phyloP scores from a whole-genome alignment of 2,888 invertebrate genomes.

The Chalcosyrphus nemorum region DNA sequence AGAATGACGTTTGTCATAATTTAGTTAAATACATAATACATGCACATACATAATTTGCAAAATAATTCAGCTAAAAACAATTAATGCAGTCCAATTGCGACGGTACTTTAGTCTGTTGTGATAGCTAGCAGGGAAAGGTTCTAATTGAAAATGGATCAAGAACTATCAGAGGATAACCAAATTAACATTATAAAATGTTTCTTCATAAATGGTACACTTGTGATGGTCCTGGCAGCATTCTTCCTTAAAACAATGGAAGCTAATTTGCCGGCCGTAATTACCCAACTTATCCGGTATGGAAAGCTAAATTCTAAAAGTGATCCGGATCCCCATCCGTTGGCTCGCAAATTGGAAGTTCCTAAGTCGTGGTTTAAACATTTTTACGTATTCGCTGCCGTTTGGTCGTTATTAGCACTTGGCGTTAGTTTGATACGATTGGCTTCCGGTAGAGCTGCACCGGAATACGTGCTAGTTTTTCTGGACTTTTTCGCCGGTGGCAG shows the following conservation, averaged over 20 bases:
- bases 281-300: slow-evolving; percentile 88
- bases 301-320: slow-evolving; percentile 86
- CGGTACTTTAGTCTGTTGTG: neutral
- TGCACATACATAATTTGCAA: too few relatives aligned
- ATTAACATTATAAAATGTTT: slow-evolving; percentile 78
- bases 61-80: too few relatives aligned
- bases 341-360: slow-evolving; percentile 85
- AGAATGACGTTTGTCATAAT: too few relatives aligned
- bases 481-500: slow-evolving; percentile 81
- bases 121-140: neutral
- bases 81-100: neutral
- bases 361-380: slow-evolving; percentile 92
- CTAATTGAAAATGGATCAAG: slow-evolving; percentile 29
- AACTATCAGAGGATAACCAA: slow-evolving; percentile 74
- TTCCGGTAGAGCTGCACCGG: slow-evolving; percentile 82
- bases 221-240: slow-evolving; percentile 84
- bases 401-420: slow-evolving; percentile 81
- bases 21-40: too few relatives aligned
- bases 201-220: slow-evolving; percentile 78
- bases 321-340: slow-evolving; percentile 77
- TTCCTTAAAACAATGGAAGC: slow-evolving; percentile 84
- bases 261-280: slow-evolving; percentile 86
- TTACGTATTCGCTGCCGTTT: slow-evolving; percentile 87
- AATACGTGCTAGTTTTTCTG: slow-evolving; percentile 79
- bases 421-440: slow-evolving; percentile 79